Base-by-base conservation (phyloP, 2,113 vertebrate species). In the Atherinomorus stipes region DNA sequence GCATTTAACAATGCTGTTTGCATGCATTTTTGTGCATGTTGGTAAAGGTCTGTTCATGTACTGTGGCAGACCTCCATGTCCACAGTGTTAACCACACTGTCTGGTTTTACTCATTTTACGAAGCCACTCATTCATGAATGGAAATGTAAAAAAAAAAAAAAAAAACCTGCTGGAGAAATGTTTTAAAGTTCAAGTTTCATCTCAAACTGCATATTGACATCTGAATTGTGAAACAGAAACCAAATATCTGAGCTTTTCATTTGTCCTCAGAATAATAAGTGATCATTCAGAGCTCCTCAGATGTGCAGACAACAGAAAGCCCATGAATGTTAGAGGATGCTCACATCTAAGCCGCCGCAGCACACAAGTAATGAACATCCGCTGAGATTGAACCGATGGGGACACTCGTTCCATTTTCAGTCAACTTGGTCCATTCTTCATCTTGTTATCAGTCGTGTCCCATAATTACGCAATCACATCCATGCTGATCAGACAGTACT, bases 51-150 rank as follows among this genome's bases (percentile, higher is more conserved):
- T 76, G 47, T 52, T 68, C 58, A 11, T 54, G 77, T 34, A 26
- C 23, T 31, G 49, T 50, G 53, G 67, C 45, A 40, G 65, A n/a
- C 26, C 7, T 50, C 28, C 0, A 21, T 54, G 65, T 82, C 75
- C 65, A 77, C 67, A 73, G 75, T 70, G 72, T 76, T 83, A 85
- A 92, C 88, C 89, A 91, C 80, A 76, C 70, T 83, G 66, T 90
- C 80, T 78, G 78, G 60, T 80, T 34, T 34, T 34, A n/a, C 3
- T 23, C 57, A 69, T 18, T 38, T 73, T 62, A 23, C 19, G 45
- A 71, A 15, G 53, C 15, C 15, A 25, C 40, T 49, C 16, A 4
- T 18, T 67, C 47, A 28, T 7, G 8, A 2, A 54, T 4, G 26
- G 8, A 52, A 15, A 44, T 37, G 40, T 38, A 31, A 65, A 8